Base-by-base conservation (phyloP, 1,140 invertebrate species). In the Bombus impatiens region DNA sequence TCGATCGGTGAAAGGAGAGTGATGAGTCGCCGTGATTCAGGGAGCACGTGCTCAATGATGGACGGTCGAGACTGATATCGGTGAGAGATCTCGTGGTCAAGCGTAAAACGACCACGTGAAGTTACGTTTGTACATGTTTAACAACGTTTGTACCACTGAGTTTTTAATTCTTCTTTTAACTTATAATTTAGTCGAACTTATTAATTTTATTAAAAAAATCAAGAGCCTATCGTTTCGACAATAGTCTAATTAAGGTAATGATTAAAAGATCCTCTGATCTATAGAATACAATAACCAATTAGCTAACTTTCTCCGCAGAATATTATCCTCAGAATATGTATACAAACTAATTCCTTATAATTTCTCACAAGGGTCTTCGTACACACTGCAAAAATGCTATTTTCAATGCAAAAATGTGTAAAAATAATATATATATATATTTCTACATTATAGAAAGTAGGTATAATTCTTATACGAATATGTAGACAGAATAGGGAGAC, bases 21-120 rank as follows among this genome's bases (percentile, higher is more conserved):
- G 68, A 84, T 47, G 68, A 80, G 28, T 62, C 68, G 53, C 12
- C 3, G 68, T 28, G 57, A 80, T 71, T 47, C 68, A 62, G 8
- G 53, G 25, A 85, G 68, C 83, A 85, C 83, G 83, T 85, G 83
- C 53, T 80, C 65, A 6, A 42, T 70, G 53, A 44, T 62, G 68
- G 42, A 42, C 22, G 9, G 35, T 53, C 42, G 42, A 42, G 28
- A 6, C 10, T 40, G 42, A 78, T 78, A 78, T 78, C 22, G 40
- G 32, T 37, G 62, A 80, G 57, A 65, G 71, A 75, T 47, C 37
- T 67, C 72, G 37, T 32, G 40, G 37, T 44, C 28, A 10, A 32
- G 25, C 67, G 47, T 53, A 15, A 44, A 32, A 44, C 32, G 47
- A 35, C 28, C n/a, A 74, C 80, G 53, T 35, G 42, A 59, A 32